Percentiles rank a stretch among this genome's conserved stretches.
Evolutionary conservation across 2,797 vertebrate genomes (phyloP).

Genomic region (Ctenopoma kingsleyae): DNA sequence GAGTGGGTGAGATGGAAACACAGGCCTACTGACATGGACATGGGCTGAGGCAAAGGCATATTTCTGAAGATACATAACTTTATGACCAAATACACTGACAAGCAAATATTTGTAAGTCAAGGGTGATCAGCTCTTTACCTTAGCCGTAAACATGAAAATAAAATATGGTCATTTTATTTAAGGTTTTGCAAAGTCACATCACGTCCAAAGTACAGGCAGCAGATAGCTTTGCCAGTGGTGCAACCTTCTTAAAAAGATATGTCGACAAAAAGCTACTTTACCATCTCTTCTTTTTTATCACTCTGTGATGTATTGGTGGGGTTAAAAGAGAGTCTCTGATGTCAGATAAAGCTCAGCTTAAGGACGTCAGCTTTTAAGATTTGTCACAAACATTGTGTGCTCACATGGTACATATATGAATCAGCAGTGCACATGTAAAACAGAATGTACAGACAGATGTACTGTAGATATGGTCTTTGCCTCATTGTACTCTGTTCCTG

Average conservation of each 20-base stretch:
- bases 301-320: background rate
- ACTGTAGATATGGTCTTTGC: constrained; percentile 59
- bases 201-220: background rate
- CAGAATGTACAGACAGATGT: constrained; percentile 74
- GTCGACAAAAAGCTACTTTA: constrained; percentile 9
- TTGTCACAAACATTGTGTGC: constrained; percentile 40
- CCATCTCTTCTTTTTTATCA: background rate
- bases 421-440: constrained; percentile 72
- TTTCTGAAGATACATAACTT: background rate
- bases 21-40: constrained; percentile 18
- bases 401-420: constrained; percentile 63
- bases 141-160: background rate
- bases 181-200: background rate
- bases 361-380: constrained; percentile 28
- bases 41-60: constrained; percentile 9
- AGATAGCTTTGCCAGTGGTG: background rate
- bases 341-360: constrained; percentile 27
- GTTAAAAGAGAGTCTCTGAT: constrained; percentile 7
- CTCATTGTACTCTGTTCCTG: constrained; percentile 72
- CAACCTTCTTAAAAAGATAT: constrained; percentile 11
- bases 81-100: background rate
- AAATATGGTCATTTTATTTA: background rate
- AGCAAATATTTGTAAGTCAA: background rate
- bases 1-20: constrained; percentile 5
- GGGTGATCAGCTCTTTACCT: background rate